Percentiles rank a stretch among this genome's conserved stretches.
Evolutionary conservation across 1,140 invertebrate genomes (phyloP).

Genomic region (Zophobas atratus): DNA sequence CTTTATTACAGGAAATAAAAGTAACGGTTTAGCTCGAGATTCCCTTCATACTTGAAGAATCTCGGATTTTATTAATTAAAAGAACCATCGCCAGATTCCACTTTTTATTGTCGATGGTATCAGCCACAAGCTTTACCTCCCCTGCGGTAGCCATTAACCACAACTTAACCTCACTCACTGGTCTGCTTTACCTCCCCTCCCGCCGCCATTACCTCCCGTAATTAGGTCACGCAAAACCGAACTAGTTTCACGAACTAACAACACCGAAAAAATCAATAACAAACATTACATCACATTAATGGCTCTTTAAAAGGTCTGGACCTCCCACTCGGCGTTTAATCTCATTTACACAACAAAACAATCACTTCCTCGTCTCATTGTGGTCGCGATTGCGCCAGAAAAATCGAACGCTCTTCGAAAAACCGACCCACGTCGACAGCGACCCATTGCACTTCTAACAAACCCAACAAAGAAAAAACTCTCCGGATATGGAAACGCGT

Average conservation of each 20-base stretch:
- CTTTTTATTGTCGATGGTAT: not conserved
- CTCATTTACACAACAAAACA: not conserved
- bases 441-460: not conserved
- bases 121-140: not conserved
- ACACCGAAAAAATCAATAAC: not conserved
- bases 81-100: too few species aligned
- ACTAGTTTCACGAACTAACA: not conserved
- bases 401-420: not conserved
- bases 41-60: not conserved
- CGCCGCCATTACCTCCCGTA: not conserved
- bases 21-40: not conserved
- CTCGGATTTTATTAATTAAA: too few species aligned
- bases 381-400: not conserved
- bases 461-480: not conserved
- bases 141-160: not conserved
- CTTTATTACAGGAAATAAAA: not conserved
- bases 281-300: not conserved
- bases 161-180: not conserved
- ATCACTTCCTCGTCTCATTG: conserved; percentile 13
- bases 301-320: not conserved
- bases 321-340: not conserved
- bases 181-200: not conserved
- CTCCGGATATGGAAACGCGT: not conserved
- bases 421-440: conserved; percentile 1
- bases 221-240: not conserved